These are phyloP conservation scores for Odontesthes bonariensis DNA, from an alignment of 2,113 vertebrate species.

Conservation along the genomic window DNA sequence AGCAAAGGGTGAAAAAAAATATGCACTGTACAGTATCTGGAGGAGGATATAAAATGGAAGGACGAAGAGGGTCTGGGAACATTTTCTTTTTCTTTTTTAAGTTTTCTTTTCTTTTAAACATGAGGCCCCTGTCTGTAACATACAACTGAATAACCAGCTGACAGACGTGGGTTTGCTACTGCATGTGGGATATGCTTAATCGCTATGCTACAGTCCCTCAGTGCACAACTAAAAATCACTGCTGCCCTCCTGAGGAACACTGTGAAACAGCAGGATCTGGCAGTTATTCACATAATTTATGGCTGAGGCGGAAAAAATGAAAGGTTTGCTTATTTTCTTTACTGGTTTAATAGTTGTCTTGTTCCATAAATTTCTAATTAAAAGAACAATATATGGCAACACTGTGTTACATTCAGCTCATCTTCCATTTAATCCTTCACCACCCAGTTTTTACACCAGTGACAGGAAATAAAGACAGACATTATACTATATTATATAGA, in stretches of 20 bases:
- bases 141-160: conserved; percentile 21
- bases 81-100: conserved; percentile 8
- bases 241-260: conserved; percentile 73
- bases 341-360: neutral
- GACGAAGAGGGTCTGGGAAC: neutral
- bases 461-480: too few relatives aligned
- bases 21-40: neutral
- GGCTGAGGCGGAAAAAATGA: neutral
- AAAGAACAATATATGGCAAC: neutral
- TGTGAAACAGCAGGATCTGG: conserved; percentile 10
- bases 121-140: conserved; percentile 12
- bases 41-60: neutral
- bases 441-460: neutral
- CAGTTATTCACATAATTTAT: neutral
- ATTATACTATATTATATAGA: too few relatives aligned
- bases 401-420: too few relatives aligned
- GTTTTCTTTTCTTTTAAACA: conserved; percentile 26
- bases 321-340: neutral
- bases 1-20: conserved; percentile 40
- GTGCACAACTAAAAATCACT: conserved; percentile 38
- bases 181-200: conserved; percentile 1
- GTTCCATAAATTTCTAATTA: neutral
- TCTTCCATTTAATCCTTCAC: neutral
- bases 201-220: neutral
- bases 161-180: conserved; percentile 19